phyloP scores from a whole-genome alignment of 2,888 invertebrate genomes.

The Agonum fuliginosum region DNA sequence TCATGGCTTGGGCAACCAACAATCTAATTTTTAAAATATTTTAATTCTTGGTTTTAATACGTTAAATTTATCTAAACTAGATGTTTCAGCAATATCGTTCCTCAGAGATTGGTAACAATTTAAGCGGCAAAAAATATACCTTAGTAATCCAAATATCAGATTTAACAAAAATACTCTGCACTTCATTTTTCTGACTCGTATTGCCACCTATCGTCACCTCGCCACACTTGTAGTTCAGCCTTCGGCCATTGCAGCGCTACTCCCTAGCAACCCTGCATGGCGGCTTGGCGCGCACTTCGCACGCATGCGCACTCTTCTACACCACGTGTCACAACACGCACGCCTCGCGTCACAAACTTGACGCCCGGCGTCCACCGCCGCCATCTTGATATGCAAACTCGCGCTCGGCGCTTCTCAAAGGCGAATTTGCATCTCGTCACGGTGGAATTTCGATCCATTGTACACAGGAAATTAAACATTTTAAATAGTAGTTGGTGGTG shows the following conservation, averaged over 20 bases:
- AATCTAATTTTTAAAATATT: no score
- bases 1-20: no score
- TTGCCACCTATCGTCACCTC: constrained; percentile 24
- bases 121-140: no score
- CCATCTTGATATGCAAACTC: constrained; percentile 56
- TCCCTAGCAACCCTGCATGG: constrained; percentile 31
- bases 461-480: constrained; percentile 57
- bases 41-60: no score
- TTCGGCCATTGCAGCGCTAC: constrained; percentile 1
- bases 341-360: background rate
- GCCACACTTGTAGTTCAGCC: background rate
- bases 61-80: no score
- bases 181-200: constrained; percentile 1
- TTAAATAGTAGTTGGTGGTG: constrained; percentile 52
- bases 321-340: background rate
- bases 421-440: constrained; percentile 59
- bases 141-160: no score
- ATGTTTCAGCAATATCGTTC: no score
- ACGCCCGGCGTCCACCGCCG: background rate
- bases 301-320: constrained; percentile 1
- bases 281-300: constrained; percentile 11
- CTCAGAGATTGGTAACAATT: no score
- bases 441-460: constrained; percentile 53
- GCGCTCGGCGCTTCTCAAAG: constrained; percentile 25
- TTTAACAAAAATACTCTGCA: no score